Evolutionary conservation across 2,797 vertebrate genomes (phyloP).

Genomic region (Pangasius mekongensis): DNA sequence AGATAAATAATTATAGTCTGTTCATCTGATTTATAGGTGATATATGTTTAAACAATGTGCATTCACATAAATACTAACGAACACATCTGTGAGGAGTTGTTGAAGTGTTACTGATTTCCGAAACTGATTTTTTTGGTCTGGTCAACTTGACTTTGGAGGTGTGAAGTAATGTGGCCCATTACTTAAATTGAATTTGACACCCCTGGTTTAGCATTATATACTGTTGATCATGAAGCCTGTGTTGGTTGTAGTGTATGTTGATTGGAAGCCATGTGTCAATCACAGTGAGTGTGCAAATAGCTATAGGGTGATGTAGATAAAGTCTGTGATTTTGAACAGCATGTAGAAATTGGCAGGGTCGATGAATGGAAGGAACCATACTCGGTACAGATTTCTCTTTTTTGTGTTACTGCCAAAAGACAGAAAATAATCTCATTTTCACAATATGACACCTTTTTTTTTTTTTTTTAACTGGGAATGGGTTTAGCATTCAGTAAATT

Average conservation of each 20-base stretch:
- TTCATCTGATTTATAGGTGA: neutral
- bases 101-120: neutral
- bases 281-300: neutral
- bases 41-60: neutral
- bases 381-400: neutral
- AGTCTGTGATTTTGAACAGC: neutral
- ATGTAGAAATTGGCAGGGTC: neutral
- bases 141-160: neutral
- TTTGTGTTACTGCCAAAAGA: neutral
- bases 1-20: neutral
- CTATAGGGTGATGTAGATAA: neutral
- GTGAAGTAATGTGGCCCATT: neutral
- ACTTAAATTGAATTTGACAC: neutral
- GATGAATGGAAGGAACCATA: neutral
- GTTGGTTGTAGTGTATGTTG: neutral
- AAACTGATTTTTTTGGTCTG: neutral
- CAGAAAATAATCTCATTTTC: neutral
- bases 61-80: neutral
- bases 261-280: neutral
- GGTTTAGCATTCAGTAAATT: neutral
- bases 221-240: neutral
- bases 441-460: neutral
- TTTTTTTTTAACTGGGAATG: neutral
- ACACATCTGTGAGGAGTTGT: neutral
- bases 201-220: neutral